phyloP scores from a whole-genome alignment of 2,797 vertebrate genomes.

The Crypturellus tataupa region DNA sequence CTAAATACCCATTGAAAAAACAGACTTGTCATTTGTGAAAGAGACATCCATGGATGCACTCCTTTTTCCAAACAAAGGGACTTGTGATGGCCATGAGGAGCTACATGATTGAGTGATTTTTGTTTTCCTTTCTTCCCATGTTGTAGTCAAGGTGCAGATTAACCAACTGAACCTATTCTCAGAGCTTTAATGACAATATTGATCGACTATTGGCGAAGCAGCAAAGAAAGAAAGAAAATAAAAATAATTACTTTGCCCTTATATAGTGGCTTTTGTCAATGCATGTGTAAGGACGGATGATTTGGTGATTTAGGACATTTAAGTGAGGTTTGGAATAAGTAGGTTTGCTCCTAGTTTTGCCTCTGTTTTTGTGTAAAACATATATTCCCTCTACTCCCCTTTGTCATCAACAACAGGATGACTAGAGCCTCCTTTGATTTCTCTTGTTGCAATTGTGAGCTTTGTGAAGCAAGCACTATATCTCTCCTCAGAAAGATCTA shows the following conservation, averaged over 20 bases:
- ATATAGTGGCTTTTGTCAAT: constrained; percentile 3
- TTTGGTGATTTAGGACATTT: neutral
- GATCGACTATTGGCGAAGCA: constrained; percentile 57
- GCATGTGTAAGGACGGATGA: neutral
- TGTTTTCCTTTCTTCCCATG: constrained; percentile 27
- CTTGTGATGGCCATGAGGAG: neutral
- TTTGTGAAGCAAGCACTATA: neutral
- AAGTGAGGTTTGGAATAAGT: neutral
- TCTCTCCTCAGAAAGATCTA: neutral
- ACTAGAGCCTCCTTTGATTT: neutral
- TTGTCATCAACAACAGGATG: neutral
- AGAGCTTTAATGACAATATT: constrained; percentile 58
- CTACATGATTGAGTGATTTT: neutral
- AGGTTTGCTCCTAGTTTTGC: neutral
- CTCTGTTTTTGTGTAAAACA: constrained; percentile 3
- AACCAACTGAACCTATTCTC: constrained; percentile 55
- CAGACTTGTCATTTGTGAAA: neutral
- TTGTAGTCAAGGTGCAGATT: constrained; percentile 47
- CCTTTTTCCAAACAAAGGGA: neutral
- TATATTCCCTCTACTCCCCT: neutral
- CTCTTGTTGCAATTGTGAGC: neutral
- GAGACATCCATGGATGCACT: neutral
- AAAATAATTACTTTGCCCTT: constrained; percentile 57
- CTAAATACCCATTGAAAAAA: neutral
- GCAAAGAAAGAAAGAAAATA: constrained; percentile 35